Base-by-base conservation (phyloP, 1,140 invertebrate species). In the Plodia interpunctella region DNA sequence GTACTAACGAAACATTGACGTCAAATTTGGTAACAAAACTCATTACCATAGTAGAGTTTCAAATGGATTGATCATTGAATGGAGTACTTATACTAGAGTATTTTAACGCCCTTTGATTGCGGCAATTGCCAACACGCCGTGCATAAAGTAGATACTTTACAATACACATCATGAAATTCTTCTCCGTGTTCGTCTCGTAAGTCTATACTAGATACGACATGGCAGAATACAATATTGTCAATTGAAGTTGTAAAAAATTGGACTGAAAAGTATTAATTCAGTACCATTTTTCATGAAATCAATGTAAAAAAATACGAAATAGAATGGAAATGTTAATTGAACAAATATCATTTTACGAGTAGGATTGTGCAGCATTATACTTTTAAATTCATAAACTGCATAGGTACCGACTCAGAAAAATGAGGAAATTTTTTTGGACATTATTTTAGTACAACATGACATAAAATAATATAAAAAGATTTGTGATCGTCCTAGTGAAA, bases 41-140 rank as follows among this genome's bases (percentile, higher is more conserved):
- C 20, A 53, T 53, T 25, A 53, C 51, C 8, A 28, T 51, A 5
- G 44, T 59, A 54, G 30, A 49, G 44, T 44, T 53, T 55, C 61
- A 64, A 70, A 66, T 60, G 61, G 57, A 62, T 54, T 55, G 13
- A 60, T 18, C 55, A 60, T 70, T 38, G 62, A 57, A 67, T 61
- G 57, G 38, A 57, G 17, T 10, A n/a, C n/a, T n/a, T n/a, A 52
- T 21, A 13, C 53, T 32, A 3, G 54, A 32, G 38, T 35, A n/a
- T n/a, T n/a, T 57, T 49, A 55, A 53, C 55, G 28, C 54, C 51
- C 60, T 71, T 67, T 71, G 68, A 71, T 67, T 71, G 68, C 62
- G 58, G 59, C 65, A 63, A 62, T 57, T 60, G 59, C 55, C 53
- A 62, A 59, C 62, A 60, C 60, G 57, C 53, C 58, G 60, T 67